A percentile compares a stretch with the other conserved stretches of the same genome.
Conservation (phyloP, 1,140 invertebrate genomes). For the Conopomorpha cramerella region DNA sequence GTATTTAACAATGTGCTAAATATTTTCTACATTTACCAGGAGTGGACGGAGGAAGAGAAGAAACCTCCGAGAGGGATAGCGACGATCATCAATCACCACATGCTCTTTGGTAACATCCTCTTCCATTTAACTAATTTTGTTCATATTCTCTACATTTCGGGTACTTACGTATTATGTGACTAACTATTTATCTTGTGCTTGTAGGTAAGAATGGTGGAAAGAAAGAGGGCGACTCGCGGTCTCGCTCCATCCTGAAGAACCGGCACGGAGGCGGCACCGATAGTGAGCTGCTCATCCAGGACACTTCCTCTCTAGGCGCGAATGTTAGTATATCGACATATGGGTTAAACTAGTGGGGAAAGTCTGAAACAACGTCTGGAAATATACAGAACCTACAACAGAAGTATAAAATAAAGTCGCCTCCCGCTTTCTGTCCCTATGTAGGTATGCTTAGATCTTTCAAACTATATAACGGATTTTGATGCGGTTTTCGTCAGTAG, state of each 20-base stretch:
- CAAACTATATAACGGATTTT: too few relatives aligned
- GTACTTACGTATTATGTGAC: background rate
- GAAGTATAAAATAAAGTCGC: too few relatives aligned
- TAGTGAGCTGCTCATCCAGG: slow-evolving; percentile 55
- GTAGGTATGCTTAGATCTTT: too few relatives aligned
- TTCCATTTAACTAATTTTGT: too few relatives aligned
- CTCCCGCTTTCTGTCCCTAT: too few relatives aligned
- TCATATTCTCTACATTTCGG: too few relatives aligned
- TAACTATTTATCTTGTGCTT: slow-evolving; percentile 2
- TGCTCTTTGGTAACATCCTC: slow-evolving; percentile 49
- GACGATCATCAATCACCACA: slow-evolving; percentile 60
- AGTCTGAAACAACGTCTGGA: too few relatives aligned
- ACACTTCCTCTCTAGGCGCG: slow-evolving; percentile 47
- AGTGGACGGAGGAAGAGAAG: slow-evolving; percentile 56
- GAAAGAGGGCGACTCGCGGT: slow-evolving; percentile 44
- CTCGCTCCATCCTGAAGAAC: slow-evolving; percentile 56
- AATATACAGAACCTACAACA: too few relatives aligned
- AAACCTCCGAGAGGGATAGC: slow-evolving; percentile 54
- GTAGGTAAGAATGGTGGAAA: slow-evolving; percentile 57
- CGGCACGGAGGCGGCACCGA: slow-evolving; percentile 55
- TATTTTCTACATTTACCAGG: slow-evolving; percentile 22
- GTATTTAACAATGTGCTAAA: too few relatives aligned
- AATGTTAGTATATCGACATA: slow-evolving; percentile 37
- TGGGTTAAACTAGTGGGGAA: too few relatives aligned
- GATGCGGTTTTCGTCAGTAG: too few relatives aligned